Base-by-base conservation (phyloP, 2,888 invertebrate species). In the Acrocyrtus sp. region DNA sequence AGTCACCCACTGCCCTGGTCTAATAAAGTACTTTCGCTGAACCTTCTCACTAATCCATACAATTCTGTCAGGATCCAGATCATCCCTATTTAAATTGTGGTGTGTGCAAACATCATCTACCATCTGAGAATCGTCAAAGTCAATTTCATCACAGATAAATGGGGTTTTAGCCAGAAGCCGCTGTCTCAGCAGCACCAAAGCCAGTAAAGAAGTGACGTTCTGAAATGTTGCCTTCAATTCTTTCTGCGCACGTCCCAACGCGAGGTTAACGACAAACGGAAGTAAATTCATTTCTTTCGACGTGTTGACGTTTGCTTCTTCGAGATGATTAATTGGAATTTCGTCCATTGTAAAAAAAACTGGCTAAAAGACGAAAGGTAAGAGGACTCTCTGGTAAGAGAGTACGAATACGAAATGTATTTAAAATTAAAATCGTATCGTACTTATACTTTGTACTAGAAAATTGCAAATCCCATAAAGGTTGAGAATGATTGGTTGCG, bases 1-100 rank as follows among this genome's bases (percentile, higher is more conserved):
- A 24, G 29, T 58, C 1, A 66, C 56, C 72, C 72, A 72, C 24
- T 72, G 72, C 2, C 65, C 65, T 22, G 54, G 50, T n/a, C 66
- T 1, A 21, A 72, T 45, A 2, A 66, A 19, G 17, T 45, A 72
- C 22, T 54, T 58, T 6, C 8, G 1, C 0, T 65, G 34, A 4
- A 15, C 29, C 2, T 53, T 12, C 4, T 17, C 34, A 8, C 24
- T 10, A 4, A 72, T 10, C 60, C 58, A 66, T 45, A 61, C 39
- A 15, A 43, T 41, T 17, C 72, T 53, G 19, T 61, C 66, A 1
- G 50, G 50, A 17, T 72, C 72, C 12, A 72, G 12, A 3, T 41
- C 27, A 26, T 43, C 26, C 19, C 60, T 51, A 2, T 67, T 34
- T 2, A 50, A 17, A 6, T 48, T 39, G n/a, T 22, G 45, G 29